A percentile compares a stretch with the other conserved stretches of the same genome.
phyloP scores from a whole-genome alignment of 2,113 vertebrate species.

The Mesitornis unicolor region DNA sequence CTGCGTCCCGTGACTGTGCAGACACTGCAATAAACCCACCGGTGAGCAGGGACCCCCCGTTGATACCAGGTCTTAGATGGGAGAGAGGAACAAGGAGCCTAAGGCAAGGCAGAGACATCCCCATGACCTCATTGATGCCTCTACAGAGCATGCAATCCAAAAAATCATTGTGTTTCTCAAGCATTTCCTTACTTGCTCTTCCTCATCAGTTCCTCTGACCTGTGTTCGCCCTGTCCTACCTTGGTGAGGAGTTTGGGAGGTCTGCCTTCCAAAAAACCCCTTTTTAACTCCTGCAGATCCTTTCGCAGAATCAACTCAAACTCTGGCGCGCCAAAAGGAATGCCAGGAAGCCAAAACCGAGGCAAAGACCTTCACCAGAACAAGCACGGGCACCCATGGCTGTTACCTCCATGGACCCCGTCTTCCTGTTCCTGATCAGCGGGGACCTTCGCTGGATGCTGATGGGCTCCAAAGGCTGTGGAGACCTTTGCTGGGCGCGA shows the following conservation, averaged over 20 bases:
- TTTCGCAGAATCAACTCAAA: background rate
- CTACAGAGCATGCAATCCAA: background rate
- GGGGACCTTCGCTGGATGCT: constrained; percentile 85
- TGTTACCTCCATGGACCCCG: constrained; percentile 95
- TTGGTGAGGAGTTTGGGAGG: background rate
- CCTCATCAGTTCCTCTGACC: background rate
- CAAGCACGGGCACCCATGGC: rapidly evolving
- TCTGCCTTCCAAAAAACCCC: background rate
- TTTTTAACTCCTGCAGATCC: background rate
- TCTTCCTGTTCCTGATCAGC: constrained; percentile 89
- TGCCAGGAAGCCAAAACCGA: background rate
- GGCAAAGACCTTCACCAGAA: background rate
- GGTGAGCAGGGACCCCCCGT: background rate
- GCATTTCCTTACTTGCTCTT: background rate
- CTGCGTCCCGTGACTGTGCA: background rate
- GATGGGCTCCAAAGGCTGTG: constrained; percentile 75
- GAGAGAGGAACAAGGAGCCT: background rate
- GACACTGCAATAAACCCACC: background rate
- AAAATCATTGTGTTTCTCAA: background rate
- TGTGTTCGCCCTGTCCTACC: background rate
- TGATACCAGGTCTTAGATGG: background rate
- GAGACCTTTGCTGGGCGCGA: constrained; percentile 71
- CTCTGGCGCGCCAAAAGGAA: background rate
- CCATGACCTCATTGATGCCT: background rate
- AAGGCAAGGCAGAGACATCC: background rate